These are phyloP conservation scores for Papilio glaucus DNA, from an alignment of 1,140 invertebrate species.

Conservation along the genomic window DNA sequence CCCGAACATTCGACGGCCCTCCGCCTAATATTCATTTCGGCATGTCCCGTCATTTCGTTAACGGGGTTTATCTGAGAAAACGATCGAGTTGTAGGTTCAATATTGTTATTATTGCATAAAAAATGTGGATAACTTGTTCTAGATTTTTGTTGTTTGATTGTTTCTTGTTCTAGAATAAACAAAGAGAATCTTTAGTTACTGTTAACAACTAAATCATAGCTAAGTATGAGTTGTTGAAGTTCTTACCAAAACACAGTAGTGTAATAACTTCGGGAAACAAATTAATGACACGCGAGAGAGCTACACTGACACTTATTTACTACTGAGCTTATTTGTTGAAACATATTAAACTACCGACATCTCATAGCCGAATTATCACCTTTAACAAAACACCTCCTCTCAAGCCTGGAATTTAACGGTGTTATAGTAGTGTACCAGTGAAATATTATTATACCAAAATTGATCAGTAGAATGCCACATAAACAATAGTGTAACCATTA, in stretches of 20 bases:
- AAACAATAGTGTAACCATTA: too few species aligned
- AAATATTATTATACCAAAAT: background rate
- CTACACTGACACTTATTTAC: too few species aligned
- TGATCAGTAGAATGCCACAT: too few species aligned
- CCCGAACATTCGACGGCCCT: conserved; percentile 3
- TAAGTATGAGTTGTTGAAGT: too few species aligned
- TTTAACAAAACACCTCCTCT: background rate
- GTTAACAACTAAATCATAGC: too few species aligned
- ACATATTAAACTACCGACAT: background rate
- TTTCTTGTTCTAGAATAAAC: too few species aligned
- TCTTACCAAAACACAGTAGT: too few species aligned
- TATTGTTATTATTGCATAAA: background rate
- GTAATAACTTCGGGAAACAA: background rate
- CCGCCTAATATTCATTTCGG: conserved; percentile 13
- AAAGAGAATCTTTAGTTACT: too few species aligned
- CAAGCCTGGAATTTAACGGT: background rate
- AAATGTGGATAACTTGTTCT: background rate
- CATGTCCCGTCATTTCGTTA: conserved; percentile 10
- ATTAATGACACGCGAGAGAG: background rate
- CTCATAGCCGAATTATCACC: background rate
- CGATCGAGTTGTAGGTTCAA: conserved; percentile 14
- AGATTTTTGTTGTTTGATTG: too few species aligned
- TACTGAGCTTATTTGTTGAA: conserved; percentile 9
- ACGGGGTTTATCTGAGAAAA: background rate
- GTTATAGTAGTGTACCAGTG: background rate